phyloP scores from a whole-genome alignment of 2,797 vertebrate genomes.

The Mormyrus hasselquistii region DNA sequence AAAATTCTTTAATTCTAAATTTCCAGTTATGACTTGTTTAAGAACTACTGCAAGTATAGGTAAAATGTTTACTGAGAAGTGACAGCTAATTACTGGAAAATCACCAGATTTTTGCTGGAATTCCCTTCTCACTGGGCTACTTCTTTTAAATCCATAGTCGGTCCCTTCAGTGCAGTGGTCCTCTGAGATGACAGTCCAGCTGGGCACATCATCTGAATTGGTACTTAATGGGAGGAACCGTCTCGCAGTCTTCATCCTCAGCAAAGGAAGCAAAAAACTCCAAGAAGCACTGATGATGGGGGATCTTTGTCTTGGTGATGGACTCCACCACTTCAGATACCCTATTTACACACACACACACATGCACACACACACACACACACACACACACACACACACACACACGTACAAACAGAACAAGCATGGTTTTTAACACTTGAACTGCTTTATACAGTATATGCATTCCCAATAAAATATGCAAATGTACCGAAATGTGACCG shows the following conservation, averaged over 20 bases:
- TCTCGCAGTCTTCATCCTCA: slow-evolving; percentile 49
- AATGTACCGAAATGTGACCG: neutral
- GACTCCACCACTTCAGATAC: slow-evolving; percentile 59
- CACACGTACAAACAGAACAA: neutral
- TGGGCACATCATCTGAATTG: slow-evolving; percentile 41
- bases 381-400: neutral
- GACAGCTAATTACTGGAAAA: neutral
- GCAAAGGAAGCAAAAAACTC: slow-evolving; percentile 57
- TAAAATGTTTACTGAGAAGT: neutral
- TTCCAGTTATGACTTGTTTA: neutral
- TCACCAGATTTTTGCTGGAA: neutral
- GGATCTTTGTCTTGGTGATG: slow-evolving; percentile 44
- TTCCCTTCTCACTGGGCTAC: neutral
- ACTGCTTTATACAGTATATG: slow-evolving; percentile 8
- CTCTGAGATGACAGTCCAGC: neutral
- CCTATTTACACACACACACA: slow-evolving; percentile 45
- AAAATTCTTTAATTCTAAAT: neutral
- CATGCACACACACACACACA: neutral
- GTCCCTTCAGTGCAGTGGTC: neutral
- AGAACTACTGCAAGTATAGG: neutral
- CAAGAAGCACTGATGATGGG: slow-evolving; percentile 52
- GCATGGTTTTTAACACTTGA: neutral
- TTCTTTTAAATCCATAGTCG: neutral
- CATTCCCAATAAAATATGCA: neutral
- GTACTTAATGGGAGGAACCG: slow-evolving; percentile 53